phyloP scores from a whole-genome alignment of 2,113 vertebrate species.

The Plestiodon gilberti region DNA sequence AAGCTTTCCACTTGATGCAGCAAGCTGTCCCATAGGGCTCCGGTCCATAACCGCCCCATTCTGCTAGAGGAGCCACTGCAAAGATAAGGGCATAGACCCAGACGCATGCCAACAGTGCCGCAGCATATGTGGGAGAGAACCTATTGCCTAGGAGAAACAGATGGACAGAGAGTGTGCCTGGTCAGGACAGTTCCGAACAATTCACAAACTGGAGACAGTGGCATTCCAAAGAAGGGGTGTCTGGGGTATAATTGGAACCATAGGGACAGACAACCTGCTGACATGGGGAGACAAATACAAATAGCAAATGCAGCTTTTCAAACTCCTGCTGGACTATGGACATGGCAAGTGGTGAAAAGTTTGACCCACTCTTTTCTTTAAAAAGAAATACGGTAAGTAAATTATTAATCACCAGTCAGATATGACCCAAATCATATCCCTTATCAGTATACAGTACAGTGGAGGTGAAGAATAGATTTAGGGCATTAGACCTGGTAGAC shows the following conservation, averaged over 20 bases:
- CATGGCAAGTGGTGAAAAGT: too few relatives aligned
- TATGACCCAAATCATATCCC: too few relatives aligned
- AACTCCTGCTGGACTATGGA: neutral
- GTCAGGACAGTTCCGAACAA: neutral
- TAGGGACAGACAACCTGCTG: neutral
- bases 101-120: slow-evolving; percentile 73
- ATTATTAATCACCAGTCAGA: too few relatives aligned
- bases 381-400: too few relatives aligned
- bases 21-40: slow-evolving; percentile 89
- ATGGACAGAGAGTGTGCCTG: accelerated
- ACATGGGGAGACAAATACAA: too few relatives aligned
- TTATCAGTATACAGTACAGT: too few relatives aligned
- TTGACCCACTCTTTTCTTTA: too few relatives aligned
- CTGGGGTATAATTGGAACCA: too few relatives aligned
- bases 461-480: too few relatives aligned
- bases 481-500: too few relatives aligned
- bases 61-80: slow-evolving; percentile 78
- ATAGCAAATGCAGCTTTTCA: neutral
- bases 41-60: slow-evolving; percentile 83
- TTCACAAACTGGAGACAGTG: too few relatives aligned
- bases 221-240: neutral
- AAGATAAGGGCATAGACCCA: slow-evolving; percentile 84
- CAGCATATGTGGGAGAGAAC: slow-evolving; percentile 78
- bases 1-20: slow-evolving; percentile 83
- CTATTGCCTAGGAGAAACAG: slow-evolving; percentile 76